Base-by-base conservation (phyloP, 2,113 vertebrate genomes). In the crab-eating macaque (Macaca fascicularis) region DNA sequence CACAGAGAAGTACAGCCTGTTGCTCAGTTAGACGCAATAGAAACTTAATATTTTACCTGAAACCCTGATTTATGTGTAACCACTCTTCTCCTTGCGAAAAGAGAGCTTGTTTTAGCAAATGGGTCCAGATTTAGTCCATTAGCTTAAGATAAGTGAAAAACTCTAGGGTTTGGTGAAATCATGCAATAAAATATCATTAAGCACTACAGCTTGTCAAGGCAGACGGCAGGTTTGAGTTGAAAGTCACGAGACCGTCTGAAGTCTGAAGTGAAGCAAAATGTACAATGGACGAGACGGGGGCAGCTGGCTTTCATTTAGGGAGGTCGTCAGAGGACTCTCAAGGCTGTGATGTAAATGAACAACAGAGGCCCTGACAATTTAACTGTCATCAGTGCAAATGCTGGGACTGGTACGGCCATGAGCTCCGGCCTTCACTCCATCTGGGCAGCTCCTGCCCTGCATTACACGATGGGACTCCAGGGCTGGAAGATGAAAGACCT, bases 291-390 rank as follows among this genome's bases (percentile, higher is more conserved):
- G 98, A 95, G 98, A 98, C 97, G 90, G 95, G 97, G 98, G 98
- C 99, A 99, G 99, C 99, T 99, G 99, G 99, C 98, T 99, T 99
- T 98, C 98, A 99, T 99, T 99, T 99, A 97, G 98, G 98, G 98
- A 97, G 98, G 99, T 98, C 98, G 96, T 98, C 98, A 95, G 98
- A 98, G 98, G 98, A 99, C 99, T 98, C 98, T 96, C 92, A 97
- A 98, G 98, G 98, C 99, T 99, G 98, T 98, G 98, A 99, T 99
- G 98, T 98, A 99, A 99, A 99, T 99, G 98, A 99, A 98, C 98
- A 99, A 99, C 99, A 99, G 99, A 99, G 98, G 98, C 98, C 97
- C 97, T 89, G 96, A 98, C 98, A 98, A 99, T 99, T 99, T 99
- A 99, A 99, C 99, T 99, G 99, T 99, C 99, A 99, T 99, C 98